Conservation (phyloP, 2,113 vertebrate species). For the Paramormyrops kingsleyae region DNA sequence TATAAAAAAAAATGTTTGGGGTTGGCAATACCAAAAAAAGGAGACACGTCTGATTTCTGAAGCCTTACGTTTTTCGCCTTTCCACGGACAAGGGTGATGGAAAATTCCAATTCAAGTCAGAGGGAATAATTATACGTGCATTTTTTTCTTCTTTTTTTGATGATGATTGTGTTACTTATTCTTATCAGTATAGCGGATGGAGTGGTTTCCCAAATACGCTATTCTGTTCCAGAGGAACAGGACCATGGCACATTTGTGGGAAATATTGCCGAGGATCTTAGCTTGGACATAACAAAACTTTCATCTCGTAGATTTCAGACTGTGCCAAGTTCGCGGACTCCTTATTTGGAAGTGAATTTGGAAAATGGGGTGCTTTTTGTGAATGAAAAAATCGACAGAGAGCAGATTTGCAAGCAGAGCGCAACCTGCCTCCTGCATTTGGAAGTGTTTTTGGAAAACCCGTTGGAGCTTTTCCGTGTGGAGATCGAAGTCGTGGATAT, state of each 20-base stretch:
- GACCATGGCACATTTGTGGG: constrained; percentile 95
- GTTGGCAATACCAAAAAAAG: constrained; percentile 29
- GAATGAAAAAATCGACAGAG: constrained; percentile 88
- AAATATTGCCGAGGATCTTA: constrained; percentile 96
- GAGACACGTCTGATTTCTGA: constrained; percentile 6
- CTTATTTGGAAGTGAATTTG: constrained; percentile 91
- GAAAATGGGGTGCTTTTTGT: constrained; percentile 89
- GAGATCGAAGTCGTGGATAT: constrained; percentile 96
- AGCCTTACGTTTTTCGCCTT: constrained; percentile 35
- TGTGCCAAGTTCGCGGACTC: constrained; percentile 82
- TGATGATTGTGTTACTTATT: constrained; percentile 82
- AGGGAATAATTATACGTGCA: constrained; percentile 42
- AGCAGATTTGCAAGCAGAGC: constrained; percentile 91
- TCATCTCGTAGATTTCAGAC: constrained; percentile 88
- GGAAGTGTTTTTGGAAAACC: constrained; percentile 94
- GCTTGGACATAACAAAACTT: constrained; percentile 96
- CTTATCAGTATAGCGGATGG: constrained; percentile 77
- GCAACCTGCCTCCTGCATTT: constrained; percentile 87
- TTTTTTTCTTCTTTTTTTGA: constrained; percentile 62
- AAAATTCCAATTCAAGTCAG: constrained; percentile 33
- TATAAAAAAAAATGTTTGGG: constrained; percentile 27
- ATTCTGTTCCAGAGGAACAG: constrained; percentile 93
- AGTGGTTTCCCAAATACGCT: constrained; percentile 83
- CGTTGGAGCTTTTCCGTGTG: constrained; percentile 89
- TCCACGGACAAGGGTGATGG: constrained; percentile 44